A percentile compares a stretch with the other conserved stretches of the same genome.
phyloP scores from a whole-genome alignment of 2,113 vertebrate species.

The Canis aureus region DNA sequence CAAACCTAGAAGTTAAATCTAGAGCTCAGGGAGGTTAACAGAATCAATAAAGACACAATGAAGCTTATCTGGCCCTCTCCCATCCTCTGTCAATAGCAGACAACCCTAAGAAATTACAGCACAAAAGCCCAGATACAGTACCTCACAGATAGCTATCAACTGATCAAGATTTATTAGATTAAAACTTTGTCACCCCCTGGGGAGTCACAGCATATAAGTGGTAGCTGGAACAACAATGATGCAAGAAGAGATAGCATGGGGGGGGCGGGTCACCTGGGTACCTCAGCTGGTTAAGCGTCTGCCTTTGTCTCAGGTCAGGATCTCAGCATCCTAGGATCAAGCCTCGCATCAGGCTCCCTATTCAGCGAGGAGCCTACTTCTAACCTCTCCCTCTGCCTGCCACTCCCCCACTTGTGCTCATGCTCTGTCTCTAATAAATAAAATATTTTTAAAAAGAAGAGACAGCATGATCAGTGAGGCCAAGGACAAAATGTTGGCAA shows the following conservation, averaged over 20 bases:
- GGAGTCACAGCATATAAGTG: not conserved
- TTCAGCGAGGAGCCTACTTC: too few relatives aligned
- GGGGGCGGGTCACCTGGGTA: too few relatives aligned
- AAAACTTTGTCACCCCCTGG: not conserved
- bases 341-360: too few relatives aligned
- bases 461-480: not conserved
- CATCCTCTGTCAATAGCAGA: not conserved
- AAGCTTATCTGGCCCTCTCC: not conserved
- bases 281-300: too few relatives aligned
- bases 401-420: too few relatives aligned
- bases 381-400: too few relatives aligned
- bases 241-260: not conserved
- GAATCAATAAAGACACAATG: conserved; percentile 16
- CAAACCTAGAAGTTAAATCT: conserved; percentile 27
- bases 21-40: not conserved
- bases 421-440: too few relatives aligned
- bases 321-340: too few relatives aligned
- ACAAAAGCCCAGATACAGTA: not conserved
- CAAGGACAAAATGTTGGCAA: not conserved
- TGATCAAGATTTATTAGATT: not conserved
- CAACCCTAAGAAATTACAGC: not conserved
- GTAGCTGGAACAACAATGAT: not conserved
- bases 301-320: too few relatives aligned
- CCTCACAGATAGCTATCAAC: not conserved
- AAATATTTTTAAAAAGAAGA: not conserved